These are phyloP conservation scores for Pipistrellus pipistrellus DNA, from an alignment of 2,797 vertebrate species.

Conservation along the genomic window DNA sequence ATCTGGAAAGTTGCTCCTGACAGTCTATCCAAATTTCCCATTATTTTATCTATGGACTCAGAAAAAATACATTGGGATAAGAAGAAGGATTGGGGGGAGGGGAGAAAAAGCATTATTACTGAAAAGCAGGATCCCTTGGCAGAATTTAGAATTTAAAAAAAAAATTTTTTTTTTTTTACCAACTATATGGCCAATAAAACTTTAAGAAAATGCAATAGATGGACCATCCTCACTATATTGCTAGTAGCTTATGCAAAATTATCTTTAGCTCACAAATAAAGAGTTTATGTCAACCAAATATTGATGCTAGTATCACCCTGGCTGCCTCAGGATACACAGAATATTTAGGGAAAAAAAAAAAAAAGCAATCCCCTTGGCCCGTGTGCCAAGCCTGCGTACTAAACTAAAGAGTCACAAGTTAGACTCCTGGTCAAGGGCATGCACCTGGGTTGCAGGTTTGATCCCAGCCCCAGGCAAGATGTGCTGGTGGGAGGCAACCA, in stretches of 20 bases:
- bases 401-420: background rate
- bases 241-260: background rate
- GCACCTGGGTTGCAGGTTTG: background rate
- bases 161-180: rapidly evolving
- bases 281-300: background rate
- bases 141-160: background rate
- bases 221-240: background rate
- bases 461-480: background rate
- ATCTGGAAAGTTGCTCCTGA: background rate
- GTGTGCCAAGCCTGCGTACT: background rate
- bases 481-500: background rate
- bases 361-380: background rate
- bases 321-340: background rate
- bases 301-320: background rate
- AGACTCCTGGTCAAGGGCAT: background rate
- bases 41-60: background rate
- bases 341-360: background rate
- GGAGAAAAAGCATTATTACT: background rate
- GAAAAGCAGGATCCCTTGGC: background rate
- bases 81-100: background rate
- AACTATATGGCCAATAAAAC: background rate
- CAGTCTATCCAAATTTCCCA: background rate
- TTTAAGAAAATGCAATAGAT: background rate
- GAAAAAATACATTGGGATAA: background rate
- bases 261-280: background rate